Conservation (phyloP, 2,888 invertebrate species). For the Folsomia candida region DNA sequence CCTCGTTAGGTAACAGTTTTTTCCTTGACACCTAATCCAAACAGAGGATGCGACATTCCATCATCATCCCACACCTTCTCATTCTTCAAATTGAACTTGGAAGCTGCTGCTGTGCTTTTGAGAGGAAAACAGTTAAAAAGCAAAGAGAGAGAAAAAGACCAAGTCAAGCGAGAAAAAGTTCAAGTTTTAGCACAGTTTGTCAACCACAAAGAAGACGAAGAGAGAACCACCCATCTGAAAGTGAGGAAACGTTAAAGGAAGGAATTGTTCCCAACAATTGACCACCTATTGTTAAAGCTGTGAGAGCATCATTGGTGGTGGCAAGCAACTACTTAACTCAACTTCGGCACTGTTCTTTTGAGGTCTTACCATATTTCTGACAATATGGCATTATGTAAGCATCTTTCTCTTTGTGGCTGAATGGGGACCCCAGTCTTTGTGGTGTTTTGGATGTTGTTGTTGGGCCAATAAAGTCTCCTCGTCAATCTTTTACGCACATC, state of each 20-base stretch:
- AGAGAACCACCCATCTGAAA: slow-evolving; percentile 15
- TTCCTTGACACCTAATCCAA: slow-evolving; percentile 17
- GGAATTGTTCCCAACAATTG: slow-evolving; percentile 12
- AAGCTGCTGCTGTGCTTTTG: background rate
- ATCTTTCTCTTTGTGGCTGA: background rate
- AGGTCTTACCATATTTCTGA: background rate
- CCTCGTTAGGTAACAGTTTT: background rate
- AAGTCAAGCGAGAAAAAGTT: slow-evolving; percentile 13
- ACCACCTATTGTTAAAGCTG: slow-evolving; percentile 18
- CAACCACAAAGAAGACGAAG: slow-evolving; percentile 10
- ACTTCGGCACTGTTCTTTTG: slow-evolving; percentile 3
- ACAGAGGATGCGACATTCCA: slow-evolving; percentile 14
- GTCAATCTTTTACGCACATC: background rate
- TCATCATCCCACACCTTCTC: background rate
- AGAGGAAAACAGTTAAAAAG: background rate
- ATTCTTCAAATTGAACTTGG: background rate
- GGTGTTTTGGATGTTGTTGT: background rate
- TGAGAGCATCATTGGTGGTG: slow-evolving; percentile 11
- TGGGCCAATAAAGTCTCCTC: background rate
- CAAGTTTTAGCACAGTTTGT: background rate
- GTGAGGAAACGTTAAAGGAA: background rate
- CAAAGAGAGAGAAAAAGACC: background rate
- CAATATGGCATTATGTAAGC: background rate
- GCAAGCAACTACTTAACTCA: slow-evolving; percentile 6
- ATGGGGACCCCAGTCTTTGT: background rate